Evolutionary conservation across 2,113 vertebrate species (phyloP).

Genomic region (Rousettus leschenaultii): DNA sequence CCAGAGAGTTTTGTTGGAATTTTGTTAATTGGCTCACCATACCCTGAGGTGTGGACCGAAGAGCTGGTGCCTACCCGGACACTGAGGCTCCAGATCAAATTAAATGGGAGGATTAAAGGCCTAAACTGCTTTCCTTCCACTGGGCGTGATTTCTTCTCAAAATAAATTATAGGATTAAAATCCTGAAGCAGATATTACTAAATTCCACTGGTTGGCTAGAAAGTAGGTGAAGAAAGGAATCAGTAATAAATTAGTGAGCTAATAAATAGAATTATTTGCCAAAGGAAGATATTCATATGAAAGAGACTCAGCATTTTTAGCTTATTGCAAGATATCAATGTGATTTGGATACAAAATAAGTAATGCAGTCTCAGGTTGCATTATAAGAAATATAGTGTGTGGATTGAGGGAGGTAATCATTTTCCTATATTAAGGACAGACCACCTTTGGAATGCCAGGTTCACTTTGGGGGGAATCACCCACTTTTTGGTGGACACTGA

Average conservation of each 20-base stretch:
- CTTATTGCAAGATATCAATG: not conserved
- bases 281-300: not conserved
- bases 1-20: not conserved
- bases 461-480: not conserved
- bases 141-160: not conserved
- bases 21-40: not conserved
- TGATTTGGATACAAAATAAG: not conserved
- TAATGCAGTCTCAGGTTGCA: not conserved
- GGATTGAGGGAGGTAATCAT: not conserved
- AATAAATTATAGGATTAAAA: not conserved
- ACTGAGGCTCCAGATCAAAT: not conserved
- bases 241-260: not conserved
- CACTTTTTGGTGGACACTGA: not conserved
- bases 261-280: not conserved
- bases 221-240: not conserved
- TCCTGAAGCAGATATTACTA: not conserved
- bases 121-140: not conserved
- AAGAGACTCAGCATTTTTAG: not conserved
- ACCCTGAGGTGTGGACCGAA: not conserved
- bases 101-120: not conserved
- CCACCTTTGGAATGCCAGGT: not conserved
- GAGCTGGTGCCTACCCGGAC: not conserved
- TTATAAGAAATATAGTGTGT: fast-evolving
- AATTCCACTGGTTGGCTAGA: not conserved
- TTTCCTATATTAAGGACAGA: not conserved